A percentile compares a stretch with the other conserved stretches of the same genome.
These are phyloP conservation scores for Rostratula benghalensis DNA, from an alignment of 2,113 vertebrate species.

Conservation along the genomic window DNA sequence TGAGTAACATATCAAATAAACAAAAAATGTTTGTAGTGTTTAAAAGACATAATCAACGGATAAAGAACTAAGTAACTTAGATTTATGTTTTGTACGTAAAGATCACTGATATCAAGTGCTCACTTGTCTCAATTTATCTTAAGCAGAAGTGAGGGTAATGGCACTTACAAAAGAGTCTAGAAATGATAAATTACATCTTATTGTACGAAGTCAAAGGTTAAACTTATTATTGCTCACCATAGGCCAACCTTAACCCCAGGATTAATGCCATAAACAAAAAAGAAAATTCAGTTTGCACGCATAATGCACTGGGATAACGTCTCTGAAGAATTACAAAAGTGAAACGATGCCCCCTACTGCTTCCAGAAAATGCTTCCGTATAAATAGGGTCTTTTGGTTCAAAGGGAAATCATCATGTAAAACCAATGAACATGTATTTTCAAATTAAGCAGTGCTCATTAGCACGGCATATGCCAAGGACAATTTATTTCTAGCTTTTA, in stretches of 20 bases:
- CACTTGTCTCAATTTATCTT: constrained; percentile 42
- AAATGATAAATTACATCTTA: constrained; percentile 69
- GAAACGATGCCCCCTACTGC: constrained; percentile 76
- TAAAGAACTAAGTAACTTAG: background rate
- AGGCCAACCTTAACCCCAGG: constrained; percentile 69
- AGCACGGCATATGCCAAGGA: background rate
- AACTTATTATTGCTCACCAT: constrained; percentile 72
- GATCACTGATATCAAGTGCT: background rate
- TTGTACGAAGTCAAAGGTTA: constrained; percentile 71
- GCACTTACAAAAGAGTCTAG: constrained; percentile 29
- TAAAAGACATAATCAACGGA: constrained; percentile 16
- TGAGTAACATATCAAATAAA: background rate
- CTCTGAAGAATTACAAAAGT: constrained; percentile 72
- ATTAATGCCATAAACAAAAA: constrained; percentile 74
- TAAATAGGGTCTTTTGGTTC: background rate
- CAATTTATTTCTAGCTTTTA: constrained; percentile 9
- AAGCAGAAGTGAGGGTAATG: constrained; percentile 16
- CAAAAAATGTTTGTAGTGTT: constrained; percentile 3
- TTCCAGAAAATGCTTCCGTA: background rate
- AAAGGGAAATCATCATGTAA: constrained; percentile 19
- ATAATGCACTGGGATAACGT: background rate
- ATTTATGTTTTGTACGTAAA: background rate
- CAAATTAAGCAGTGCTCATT: background rate
- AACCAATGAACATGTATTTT: constrained; percentile 9
- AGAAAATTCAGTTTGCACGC: constrained; percentile 17